phyloP scores from a whole-genome alignment of 1,140 invertebrate genomes.

The Euschistus heros region DNA sequence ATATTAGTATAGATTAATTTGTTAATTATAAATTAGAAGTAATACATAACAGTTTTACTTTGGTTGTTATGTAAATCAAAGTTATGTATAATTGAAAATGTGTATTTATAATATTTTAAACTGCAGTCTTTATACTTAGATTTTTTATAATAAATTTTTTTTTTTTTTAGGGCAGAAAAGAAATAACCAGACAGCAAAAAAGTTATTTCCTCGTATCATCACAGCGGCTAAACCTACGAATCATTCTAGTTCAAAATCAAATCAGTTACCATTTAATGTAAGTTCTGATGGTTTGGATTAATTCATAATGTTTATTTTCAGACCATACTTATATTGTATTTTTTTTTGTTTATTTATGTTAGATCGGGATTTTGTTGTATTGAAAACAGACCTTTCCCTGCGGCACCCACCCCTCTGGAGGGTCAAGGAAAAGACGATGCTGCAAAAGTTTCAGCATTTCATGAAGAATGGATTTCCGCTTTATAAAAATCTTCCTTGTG shows the following conservation, averaged over 20 bases:
- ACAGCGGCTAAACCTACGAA: not conserved
- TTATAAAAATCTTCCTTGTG: constrained; percentile 77
- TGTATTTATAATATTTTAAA: no score
- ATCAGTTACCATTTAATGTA: constrained; percentile 20
- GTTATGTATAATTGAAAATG: no score
- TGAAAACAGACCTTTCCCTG: constrained; percentile 60
- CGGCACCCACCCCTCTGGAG: constrained; percentile 74
- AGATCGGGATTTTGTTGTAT: constrained; percentile 78
- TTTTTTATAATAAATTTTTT: no score
- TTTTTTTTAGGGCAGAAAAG: no score
- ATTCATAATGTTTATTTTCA: not conserved
- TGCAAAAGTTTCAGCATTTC: constrained; percentile 80
- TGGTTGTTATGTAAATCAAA: no score
- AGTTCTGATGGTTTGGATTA: not conserved
- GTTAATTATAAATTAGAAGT: no score
- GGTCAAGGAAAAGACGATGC: constrained; percentile 72
- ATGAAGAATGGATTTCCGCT: constrained; percentile 66
- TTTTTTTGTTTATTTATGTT: constrained; percentile 31
- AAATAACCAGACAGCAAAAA: not conserved
- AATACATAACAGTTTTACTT: no score
- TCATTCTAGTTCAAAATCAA: not conserved
- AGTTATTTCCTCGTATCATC: not conserved
- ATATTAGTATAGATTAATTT: no score
- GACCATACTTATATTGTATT: constrained; percentile 1
- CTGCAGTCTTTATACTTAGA: no score